Percentiles rank a stretch among this genome's conserved stretches.
These are phyloP conservation scores for Synergus itoensis DNA, from an alignment of 2,888 invertebrate genomes.

Conservation along the genomic window DNA sequence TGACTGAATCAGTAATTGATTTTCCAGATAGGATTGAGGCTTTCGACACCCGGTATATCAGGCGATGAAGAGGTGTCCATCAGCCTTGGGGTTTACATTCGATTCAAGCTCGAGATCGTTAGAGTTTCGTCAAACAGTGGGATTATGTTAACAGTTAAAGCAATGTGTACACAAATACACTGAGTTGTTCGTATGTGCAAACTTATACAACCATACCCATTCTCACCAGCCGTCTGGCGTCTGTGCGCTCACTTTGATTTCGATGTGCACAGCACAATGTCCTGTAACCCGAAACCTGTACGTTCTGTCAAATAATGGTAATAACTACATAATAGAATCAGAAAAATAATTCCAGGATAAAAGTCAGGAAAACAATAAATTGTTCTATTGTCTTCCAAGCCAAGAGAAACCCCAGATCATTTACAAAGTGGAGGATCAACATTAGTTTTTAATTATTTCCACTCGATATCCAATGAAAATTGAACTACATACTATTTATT, in stretches of 20 bases:
- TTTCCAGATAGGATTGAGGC: neutral
- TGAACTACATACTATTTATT: neutral
- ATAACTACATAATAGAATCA: slow-evolving; percentile 51
- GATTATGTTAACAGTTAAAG: slow-evolving; percentile 54
- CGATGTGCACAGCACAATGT: slow-evolving; percentile 55
- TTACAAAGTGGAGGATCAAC: neutral
- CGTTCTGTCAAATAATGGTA: slow-evolving; percentile 58
- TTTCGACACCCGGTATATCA: neutral
- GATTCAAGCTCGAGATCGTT: slow-evolving; percentile 56
- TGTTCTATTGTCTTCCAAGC: slow-evolving; percentile 16
- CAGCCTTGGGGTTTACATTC: slow-evolving; percentile 57
- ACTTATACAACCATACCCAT: slow-evolving; percentile 46
- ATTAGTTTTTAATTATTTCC: neutral
- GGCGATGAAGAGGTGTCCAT: slow-evolving; percentile 51
- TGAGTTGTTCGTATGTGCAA: slow-evolving; percentile 45
- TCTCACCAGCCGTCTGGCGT: slow-evolving; percentile 55
- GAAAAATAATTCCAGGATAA: slow-evolving; percentile 56
- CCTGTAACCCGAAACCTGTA: slow-evolving; percentile 59
- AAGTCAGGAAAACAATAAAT: slow-evolving; percentile 71
- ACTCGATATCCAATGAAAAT: neutral
- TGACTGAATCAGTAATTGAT: neutral
- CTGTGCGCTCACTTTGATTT: slow-evolving; percentile 68
- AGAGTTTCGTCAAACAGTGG: slow-evolving; percentile 57
- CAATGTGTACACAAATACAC: slow-evolving; percentile 55
- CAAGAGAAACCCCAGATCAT: neutral